Conservation (phyloP, 2,797 vertebrate species). For the Cetoscarus ocellatus region DNA sequence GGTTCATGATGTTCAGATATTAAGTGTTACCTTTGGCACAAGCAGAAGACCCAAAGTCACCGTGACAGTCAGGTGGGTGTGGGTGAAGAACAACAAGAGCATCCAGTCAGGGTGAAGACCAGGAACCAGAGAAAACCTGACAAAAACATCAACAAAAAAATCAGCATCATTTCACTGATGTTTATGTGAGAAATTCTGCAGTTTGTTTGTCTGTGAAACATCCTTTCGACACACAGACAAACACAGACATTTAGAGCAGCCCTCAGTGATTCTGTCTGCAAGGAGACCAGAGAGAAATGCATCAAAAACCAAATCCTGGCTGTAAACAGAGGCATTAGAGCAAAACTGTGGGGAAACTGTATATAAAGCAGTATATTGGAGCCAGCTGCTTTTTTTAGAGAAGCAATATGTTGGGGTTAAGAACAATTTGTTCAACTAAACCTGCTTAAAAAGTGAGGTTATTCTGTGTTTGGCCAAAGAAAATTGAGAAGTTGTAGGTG, state of each 20-base stretch:
- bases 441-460: neutral
- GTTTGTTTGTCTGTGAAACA: conserved; percentile 5
- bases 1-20: neutral
- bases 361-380: conserved; percentile 11
- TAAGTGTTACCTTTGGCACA: conserved; percentile 92
- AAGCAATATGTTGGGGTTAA: neutral
- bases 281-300: conserved; percentile 20
- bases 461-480: neutral
- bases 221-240: neutral
- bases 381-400: conserved; percentile 5
- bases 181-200: neutral
- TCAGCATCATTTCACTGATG: conserved; percentile 4
- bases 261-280: conserved; percentile 15
- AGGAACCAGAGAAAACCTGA: conserved; percentile 93
- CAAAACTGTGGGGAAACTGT: conserved; percentile 15
- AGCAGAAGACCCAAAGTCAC: conserved; percentile 94
- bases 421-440: conserved; percentile 3
- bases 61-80: conserved; percentile 97
- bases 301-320: conserved; percentile 14
- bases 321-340: conserved; percentile 24
- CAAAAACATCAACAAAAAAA: conserved; percentile 11
- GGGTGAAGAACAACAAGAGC: conserved; percentile 95
- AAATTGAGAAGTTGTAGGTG: neutral
- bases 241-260: conserved; percentile 18
- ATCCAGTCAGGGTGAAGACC: conserved; percentile 97